phyloP scores from a whole-genome alignment of 1,140 invertebrate species.

The Geopemphigus sp. region DNA sequence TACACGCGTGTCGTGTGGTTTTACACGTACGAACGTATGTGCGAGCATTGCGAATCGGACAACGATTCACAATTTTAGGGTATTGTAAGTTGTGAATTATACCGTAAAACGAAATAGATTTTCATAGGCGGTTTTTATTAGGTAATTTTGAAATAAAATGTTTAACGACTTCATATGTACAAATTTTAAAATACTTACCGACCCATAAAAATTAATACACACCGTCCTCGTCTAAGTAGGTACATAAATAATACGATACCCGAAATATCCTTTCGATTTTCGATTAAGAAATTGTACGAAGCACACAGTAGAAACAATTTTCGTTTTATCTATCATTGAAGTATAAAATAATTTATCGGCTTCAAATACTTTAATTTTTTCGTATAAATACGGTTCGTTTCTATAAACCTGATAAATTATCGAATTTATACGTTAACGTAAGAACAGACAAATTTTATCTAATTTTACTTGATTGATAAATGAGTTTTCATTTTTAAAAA shows the following conservation, averaged over 20 bases:
- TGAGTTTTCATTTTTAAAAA: not conserved
- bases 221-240: too few species aligned
- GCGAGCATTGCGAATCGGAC: too few species aligned
- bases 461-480: conserved; percentile 1
- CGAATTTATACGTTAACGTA: not conserved
- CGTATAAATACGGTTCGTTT: not conserved
- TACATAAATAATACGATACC: not conserved
- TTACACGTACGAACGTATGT: too few species aligned
- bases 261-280: conserved; percentile 26
- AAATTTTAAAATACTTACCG: too few species aligned
- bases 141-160: too few species aligned
- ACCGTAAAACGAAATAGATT: too few species aligned
- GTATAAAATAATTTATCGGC: conserved; percentile 1
- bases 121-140: too few species aligned
- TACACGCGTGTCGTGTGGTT: too few species aligned
- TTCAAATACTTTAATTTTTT: conserved; percentile 4
- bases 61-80: too few species aligned
- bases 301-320: conserved; percentile 9
- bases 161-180: too few species aligned
- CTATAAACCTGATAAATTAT: not conserved
- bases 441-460: not conserved
- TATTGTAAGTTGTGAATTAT: too few species aligned
- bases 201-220: too few species aligned
- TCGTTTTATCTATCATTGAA: not conserved
- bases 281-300: conserved; percentile 3